Percentiles rank a stretch among this genome's conserved stretches.
These are phyloP conservation scores for Danio aesculapii DNA, from an alignment of 2,797 vertebrate genomes.

Conservation along the genomic window DNA sequence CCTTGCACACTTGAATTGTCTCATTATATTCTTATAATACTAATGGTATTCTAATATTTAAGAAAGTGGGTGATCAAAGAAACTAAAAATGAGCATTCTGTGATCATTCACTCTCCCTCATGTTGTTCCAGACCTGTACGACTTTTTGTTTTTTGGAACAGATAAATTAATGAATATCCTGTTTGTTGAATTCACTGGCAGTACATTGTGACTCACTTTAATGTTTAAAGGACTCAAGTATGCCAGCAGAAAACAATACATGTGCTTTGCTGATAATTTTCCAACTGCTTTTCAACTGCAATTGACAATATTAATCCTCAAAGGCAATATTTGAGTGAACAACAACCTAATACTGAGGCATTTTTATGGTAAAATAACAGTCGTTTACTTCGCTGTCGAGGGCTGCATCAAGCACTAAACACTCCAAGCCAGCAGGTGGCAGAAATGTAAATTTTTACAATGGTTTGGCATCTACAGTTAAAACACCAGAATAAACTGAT, in stretches of 20 bases:
- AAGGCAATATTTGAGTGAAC: not conserved
- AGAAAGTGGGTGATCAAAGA: not conserved
- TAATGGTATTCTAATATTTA: not conserved
- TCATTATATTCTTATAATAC: not conserved
- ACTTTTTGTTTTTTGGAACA: conserved; percentile 13
- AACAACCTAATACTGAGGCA: not conserved
- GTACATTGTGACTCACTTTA: not conserved
- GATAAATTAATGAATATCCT: conserved; percentile 18
- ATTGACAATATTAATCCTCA: not conserved
- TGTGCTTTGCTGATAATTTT: conserved; percentile 10
- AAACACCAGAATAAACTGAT: not conserved
- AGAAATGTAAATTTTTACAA: not conserved
- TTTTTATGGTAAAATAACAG: not conserved
- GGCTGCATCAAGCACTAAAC: not conserved
- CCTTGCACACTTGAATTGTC: not conserved
- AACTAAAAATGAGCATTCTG: conserved; percentile 10
- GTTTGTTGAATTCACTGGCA: conserved; percentile 12
- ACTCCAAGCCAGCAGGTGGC: not conserved
- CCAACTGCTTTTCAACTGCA: conserved; percentile 7
- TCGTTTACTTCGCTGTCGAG: not conserved
- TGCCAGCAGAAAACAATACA: conserved; percentile 8
- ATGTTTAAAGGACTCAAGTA: conserved; percentile 13
- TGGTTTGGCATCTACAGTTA: not conserved
- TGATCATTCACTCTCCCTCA: not conserved
- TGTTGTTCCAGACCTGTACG: not conserved